A percentile compares a stretch with the other conserved stretches of the same genome.
Evolutionary conservation across 2,888 invertebrate species (phyloP).

Genomic region (Drosophila fulvimacula): DNA sequence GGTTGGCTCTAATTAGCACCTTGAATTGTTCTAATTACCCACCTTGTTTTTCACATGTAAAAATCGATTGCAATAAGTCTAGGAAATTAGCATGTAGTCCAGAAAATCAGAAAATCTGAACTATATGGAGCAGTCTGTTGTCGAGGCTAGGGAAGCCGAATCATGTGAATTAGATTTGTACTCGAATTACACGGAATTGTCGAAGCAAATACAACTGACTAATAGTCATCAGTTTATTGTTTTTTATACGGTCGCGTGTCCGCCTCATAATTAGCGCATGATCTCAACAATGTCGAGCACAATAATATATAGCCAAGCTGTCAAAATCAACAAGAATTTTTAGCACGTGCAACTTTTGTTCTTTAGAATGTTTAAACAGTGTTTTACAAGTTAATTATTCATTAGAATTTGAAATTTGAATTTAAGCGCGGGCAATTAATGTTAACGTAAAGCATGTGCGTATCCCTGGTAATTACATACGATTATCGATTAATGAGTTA

Average conservation of each 20-base stretch:
- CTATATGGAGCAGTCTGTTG: slow-evolving; percentile 18
- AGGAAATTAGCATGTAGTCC: slow-evolving; percentile 55
- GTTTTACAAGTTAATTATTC: not conserved
- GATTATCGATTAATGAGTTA: slow-evolving; percentile 9
- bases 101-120: slow-evolving; percentile 15
- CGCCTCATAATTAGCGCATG: slow-evolving; percentile 53
- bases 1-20: slow-evolving; percentile 53
- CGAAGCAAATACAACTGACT: slow-evolving; percentile 46
- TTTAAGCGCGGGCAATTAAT: not conserved
- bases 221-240: slow-evolving; percentile 28
- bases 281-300: slow-evolving; percentile 39
- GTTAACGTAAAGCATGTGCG: not conserved
- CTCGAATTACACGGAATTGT: slow-evolving; percentile 28
- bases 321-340: slow-evolving; percentile 25
- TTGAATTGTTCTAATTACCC: slow-evolving; percentile 61
- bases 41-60: slow-evolving; percentile 57
- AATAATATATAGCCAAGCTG: slow-evolving; percentile 2
- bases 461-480: slow-evolving; percentile 6
- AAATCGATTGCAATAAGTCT: slow-evolving; percentile 27
- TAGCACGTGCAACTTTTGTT: not conserved
- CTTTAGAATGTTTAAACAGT: not conserved
- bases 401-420: not conserved
- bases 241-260: slow-evolving; percentile 64
- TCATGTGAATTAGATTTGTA: slow-evolving; percentile 61
- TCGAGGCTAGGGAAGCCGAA: slow-evolving; percentile 27